These are phyloP conservation scores for Trichonephila inaurata DNA, from an alignment of 1,140 invertebrate genomes.

Conservation along the genomic window DNA sequence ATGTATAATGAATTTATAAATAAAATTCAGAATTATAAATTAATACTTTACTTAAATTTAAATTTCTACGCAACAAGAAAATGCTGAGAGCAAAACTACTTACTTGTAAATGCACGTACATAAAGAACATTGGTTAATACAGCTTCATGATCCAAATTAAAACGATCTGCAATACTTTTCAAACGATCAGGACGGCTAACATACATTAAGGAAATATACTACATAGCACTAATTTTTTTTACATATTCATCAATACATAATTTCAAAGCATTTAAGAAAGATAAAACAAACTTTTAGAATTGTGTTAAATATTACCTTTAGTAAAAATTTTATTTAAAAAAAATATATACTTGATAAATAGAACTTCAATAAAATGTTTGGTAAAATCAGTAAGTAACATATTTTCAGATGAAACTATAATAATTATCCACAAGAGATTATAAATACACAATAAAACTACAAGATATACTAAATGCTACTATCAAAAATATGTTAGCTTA, in stretches of 20 bases:
- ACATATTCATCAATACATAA: constrained; percentile 31
- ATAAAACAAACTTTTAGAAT: neutral
- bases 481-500: too few relatives aligned
- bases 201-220: constrained; percentile 18
- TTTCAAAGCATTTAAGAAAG: neutral
- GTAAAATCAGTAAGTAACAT: too few relatives aligned
- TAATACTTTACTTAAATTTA: too few relatives aligned
- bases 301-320: neutral
- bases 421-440: too few relatives aligned
- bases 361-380: neutral
- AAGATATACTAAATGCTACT: too few relatives aligned
- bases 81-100: neutral
- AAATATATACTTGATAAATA: neutral
- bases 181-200: constrained; percentile 78
- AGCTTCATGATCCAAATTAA: constrained; percentile 87
- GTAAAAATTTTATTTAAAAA: neutral
- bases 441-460: too few relatives aligned
- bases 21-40: too few relatives aligned
- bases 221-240: neutral
- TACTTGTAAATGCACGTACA: constrained; percentile 88
- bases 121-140: constrained; percentile 91
- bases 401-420: too few relatives aligned
- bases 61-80: too few relatives aligned
- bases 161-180: constrained; percentile 88
- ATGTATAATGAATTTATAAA: too few relatives aligned